Evolutionary conservation across 2,888 invertebrate genomes (phyloP), one percentile per base, ranked within the genome.

Genomic region (Pandemis corylana): DNA sequence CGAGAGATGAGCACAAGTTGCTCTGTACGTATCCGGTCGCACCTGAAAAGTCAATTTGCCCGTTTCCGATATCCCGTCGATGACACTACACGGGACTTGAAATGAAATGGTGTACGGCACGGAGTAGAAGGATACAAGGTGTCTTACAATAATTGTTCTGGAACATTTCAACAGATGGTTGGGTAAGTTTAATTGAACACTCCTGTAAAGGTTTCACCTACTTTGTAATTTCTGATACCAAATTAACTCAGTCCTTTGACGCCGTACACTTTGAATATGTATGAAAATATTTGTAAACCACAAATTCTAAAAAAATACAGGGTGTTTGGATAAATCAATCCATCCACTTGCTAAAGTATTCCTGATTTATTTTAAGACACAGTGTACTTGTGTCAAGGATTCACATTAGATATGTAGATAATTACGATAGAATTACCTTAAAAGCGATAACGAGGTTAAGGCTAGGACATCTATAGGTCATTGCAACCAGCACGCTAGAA

Each of bases 21-120:
- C 5, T 51, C 51, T 13, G 6, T n/a, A 51, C 6, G 44, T 80
- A 83, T 86, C 85, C 86, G 80, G 80, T 79, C 71, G 76, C 77
- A 68, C 67, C 76, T 71, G 69, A 69, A 76, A 76, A 69, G 79
- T 76, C 80, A 81, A 83, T 83, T 82, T 81, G 79, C 77, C 72
- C 71, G 80, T 80, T 83, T 82, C 78, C 79, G 76, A 76, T 56
- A 56, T 49, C 77, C 77, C 77, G 76, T 41, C 78, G 72, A 72
- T 77, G 79, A 77, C 80, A 85, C 84, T 81, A 12, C 56, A 13
- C 49, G 10, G 46, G 41, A 28, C n/a, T 59, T 28, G 5, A 12
- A 28, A 28, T 59, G 59, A 36, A 4, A 4, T 36, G 28, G 28
- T 4, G 28, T 36, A 36, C 28, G 4, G 28, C 28, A 36, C 28